Evolutionary conservation across 2,113 vertebrate species (phyloP).

Genomic region (Poeciliopsis prolifica): DNA sequence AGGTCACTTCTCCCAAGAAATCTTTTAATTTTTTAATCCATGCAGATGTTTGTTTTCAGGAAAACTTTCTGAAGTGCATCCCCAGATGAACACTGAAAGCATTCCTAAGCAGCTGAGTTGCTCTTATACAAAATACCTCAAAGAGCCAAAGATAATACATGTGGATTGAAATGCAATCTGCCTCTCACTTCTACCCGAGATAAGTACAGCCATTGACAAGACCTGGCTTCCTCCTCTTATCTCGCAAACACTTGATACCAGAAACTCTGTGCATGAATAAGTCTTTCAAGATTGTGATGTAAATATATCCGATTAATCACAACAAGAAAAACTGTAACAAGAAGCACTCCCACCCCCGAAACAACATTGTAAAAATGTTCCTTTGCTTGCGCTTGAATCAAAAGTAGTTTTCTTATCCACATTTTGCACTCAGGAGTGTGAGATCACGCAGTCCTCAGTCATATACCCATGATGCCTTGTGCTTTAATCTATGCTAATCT

Average conservation of each 20-base stretch:
- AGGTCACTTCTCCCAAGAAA: constrained; percentile 80
- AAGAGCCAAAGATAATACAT: constrained; percentile 83
- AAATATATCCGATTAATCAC: constrained; percentile 82
- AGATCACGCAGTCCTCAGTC: constrained; percentile 83
- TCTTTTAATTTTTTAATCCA: constrained; percentile 81
- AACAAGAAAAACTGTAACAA: constrained; percentile 73
- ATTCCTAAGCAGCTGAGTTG: constrained; percentile 81
- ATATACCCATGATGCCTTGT: constrained; percentile 79
- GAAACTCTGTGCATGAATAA: constrained; percentile 80
- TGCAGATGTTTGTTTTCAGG: constrained; percentile 82
- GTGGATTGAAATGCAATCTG: constrained; percentile 86
- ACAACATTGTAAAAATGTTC: constrained; percentile 70
- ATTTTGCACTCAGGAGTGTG: constrained; percentile 30
- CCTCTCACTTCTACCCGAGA: constrained; percentile 79
- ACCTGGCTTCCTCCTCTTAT: constrained; percentile 83
- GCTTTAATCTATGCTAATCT: constrained; percentile 87
- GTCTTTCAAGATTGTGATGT: constrained; percentile 82
- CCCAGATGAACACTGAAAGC: constrained; percentile 82
- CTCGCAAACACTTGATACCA: constrained; percentile 79
- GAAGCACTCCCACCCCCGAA: constrained; percentile 50
- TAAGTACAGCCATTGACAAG: constrained; percentile 83
- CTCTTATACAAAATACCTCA: constrained; percentile 83
- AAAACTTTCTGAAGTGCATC: constrained; percentile 80
- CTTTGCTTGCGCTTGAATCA: constrained; percentile 66
- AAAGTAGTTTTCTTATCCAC: constrained; percentile 60